A percentile compares a stretch with the other conserved stretches of the same genome.
Evolutionary conservation across 2,113 vertebrate genomes (phyloP).

Genomic region (Apistogramma diplotaenia): DNA sequence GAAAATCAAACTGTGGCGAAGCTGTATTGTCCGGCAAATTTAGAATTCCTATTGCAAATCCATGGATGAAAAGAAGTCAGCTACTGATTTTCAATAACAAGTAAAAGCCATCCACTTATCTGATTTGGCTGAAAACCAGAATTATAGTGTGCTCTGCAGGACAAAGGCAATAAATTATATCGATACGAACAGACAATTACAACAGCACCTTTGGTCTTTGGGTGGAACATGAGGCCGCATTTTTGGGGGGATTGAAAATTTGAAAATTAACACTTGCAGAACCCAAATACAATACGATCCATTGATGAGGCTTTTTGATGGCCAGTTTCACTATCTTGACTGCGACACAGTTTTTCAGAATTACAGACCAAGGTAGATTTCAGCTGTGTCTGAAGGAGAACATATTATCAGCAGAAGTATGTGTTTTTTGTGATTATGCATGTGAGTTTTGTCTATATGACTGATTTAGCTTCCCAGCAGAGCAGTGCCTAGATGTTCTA

Average conservation of each 20-base stretch:
- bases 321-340: neutral
- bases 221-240: neutral
- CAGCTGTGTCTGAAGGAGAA: neutral
- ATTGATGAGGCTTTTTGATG: neutral
- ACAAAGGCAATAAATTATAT: neutral
- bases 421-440: neutral
- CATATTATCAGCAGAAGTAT: neutral
- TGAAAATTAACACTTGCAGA: neutral
- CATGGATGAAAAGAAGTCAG: constrained; percentile 5
- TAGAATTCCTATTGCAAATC: constrained; percentile 10
- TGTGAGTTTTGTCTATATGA: neutral
- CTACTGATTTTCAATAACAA: constrained; percentile 23
- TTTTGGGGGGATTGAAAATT: neutral
- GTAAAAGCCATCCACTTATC: neutral
- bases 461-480: neutral
- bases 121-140: neutral
- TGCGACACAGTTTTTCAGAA: neutral
- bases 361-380: neutral
- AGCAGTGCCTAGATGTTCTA: neutral
- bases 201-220: neutral
- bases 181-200: neutral
- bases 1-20: neutral
- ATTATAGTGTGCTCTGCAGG: neutral
- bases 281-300: neutral
- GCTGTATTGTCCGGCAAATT: neutral